Conservation (phyloP, 2,113 vertebrate genomes). For the Phalacrocorax pelagicus region DNA sequence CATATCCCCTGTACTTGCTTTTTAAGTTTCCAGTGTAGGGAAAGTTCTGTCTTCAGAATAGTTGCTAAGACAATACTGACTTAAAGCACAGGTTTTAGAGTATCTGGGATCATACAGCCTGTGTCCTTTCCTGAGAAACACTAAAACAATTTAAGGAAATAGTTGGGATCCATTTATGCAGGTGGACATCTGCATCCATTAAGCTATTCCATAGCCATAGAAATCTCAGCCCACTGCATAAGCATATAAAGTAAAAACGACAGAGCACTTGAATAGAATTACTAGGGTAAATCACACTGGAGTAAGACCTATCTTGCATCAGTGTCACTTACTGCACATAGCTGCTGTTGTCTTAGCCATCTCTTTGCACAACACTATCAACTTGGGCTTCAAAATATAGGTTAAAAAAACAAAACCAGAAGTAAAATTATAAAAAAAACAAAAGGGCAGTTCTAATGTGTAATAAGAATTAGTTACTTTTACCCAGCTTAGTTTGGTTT, state of each 20-base stretch:
- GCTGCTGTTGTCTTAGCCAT: background rate
- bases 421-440: background rate
- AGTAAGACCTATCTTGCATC: background rate
- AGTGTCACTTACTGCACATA: accelerated
- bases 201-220: background rate
- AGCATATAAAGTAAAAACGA: accelerated
- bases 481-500: background rate
- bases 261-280: background rate
- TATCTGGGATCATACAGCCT: background rate
- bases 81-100: background rate
- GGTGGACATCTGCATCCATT: background rate
- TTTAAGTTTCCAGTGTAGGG: background rate
- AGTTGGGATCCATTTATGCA: background rate
- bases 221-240: background rate
- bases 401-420: background rate
- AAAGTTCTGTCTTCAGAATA: background rate
- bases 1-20: background rate
- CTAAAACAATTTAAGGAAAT: background rate
- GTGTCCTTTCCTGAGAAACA: background rate
- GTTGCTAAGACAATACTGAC: background rate
- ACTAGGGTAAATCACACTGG: background rate
- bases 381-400: background rate
- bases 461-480: background rate
- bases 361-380: background rate
- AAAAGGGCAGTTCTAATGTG: background rate